Conservation (phyloP, 30 jellyfish, hydroid and myxozoan genomes). For the Chrysaora quinquecirrha region DNA sequence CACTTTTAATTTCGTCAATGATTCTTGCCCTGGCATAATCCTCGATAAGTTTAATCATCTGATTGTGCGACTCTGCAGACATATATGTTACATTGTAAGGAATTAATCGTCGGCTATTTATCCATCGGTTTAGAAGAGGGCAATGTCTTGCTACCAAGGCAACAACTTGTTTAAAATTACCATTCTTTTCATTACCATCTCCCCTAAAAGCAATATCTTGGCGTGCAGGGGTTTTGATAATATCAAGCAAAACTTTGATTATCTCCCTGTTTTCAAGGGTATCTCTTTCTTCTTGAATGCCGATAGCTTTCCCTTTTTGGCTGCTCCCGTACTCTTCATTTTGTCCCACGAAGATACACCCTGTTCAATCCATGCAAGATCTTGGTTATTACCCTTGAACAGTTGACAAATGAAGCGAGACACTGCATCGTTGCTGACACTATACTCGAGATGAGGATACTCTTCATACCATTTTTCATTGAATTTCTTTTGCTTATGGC, state of each 20-base stretch:
- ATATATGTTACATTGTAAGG: conserved; percentile 3
- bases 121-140: conserved; percentile 21
- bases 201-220: conserved; percentile 40
- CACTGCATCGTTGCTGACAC: conserved; percentile 9
- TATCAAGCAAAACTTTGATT: conserved; percentile 5
- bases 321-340: conserved; percentile 21
- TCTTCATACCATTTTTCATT: background rate
- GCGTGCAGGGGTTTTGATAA: conserved; percentile 29
- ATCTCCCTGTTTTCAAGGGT: conserved; percentile 8
- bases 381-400: conserved; percentile 14
- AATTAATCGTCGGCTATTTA: conserved; percentile 7
- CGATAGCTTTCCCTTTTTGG: conserved; percentile 23
- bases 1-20: conserved; percentile 2
- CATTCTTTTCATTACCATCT: conserved; percentile 22
- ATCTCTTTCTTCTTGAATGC: background rate
- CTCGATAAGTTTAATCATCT: conserved; percentile 10
- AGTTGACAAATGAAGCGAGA: conserved; percentile 13
- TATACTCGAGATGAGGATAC: conserved; percentile 14
- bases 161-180: conserved; percentile 11
- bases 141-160: conserved; percentile 24
- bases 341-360: too few species aligned
- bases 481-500: conserved; percentile 14
- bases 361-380: conserved; percentile 14
- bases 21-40: conserved; percentile 12
- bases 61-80: conserved; percentile 13